Evolutionary conservation across 2,888 invertebrate genomes (phyloP), one percentile per base, ranked within the genome.

Genomic region (Tetropium fuscum): DNA sequence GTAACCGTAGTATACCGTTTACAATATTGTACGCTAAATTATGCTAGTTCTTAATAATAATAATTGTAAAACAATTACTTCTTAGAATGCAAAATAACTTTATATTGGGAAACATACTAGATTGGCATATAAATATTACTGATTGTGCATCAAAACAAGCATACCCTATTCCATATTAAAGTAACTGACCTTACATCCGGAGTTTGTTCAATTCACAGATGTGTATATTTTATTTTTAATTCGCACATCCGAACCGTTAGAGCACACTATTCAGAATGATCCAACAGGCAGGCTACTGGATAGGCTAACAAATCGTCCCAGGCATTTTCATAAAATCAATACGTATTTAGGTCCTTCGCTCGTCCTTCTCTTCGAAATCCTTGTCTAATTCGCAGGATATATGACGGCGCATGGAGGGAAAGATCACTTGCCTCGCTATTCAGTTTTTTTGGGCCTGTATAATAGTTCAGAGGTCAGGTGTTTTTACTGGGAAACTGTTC

Each of bases 321-420:
- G 51, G 40, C 38, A 38, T 51, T 40, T 10, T 25, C 25, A 38
- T 38, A 51, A 51, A 40, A 51, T 51, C 51, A 40, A 51, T 51
- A 51, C 25, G 51, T 15, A 44, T 44, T 44, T 27, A 44, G 44
- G 44, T 16, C 27, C 44, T 44, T 8, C 5, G 16, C 25, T n/a
- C 10, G 3, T 40, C 13, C 8, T 40, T 27, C 15, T 15, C 48
- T 15, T 15, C 20, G 10, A 13, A 3, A 11, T 40, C 51, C 18
- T 18, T 22, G 25, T 51, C 40, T 27, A 19, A 40, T 40, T 20
- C 40, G 18, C 27, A n/a, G 44, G 16, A 43, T 20, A 6, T 41
- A 20, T n/a, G 20, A 10, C n/a, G n/a, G n/a, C n/a, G n/a, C n/a
- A n/a, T n/a, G n/a, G n/a, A n/a, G n/a, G n/a, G n/a, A n/a, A n/a